Percentiles rank a stretch among this genome's conserved stretches.
phyloP scores from a whole-genome alignment of 2,888 invertebrate genomes.

The Microctonus brassicae region DNA sequence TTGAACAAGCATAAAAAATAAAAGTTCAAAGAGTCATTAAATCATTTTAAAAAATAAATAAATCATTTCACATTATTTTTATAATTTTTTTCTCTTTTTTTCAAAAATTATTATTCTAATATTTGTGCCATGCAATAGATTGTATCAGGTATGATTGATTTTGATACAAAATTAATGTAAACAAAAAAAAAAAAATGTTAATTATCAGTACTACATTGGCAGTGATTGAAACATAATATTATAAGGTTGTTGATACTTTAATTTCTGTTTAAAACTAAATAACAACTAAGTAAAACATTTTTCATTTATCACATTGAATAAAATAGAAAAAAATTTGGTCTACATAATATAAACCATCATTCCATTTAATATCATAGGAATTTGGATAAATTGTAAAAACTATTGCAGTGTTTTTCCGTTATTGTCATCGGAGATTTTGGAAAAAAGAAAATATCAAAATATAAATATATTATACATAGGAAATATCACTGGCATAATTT shows the following conservation, averaged over 20 bases:
- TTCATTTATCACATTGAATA: constrained; percentile 35
- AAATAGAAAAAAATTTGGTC: constrained; percentile 39
- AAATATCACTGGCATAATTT: constrained; percentile 56
- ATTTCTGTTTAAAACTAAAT: neutral
- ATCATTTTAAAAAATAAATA: constrained; percentile 6
- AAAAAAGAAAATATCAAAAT: constrained; percentile 50
- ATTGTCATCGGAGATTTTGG: constrained; percentile 37
- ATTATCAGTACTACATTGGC: neutral
- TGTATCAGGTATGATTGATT: constrained; percentile 37
- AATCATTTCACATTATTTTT: constrained; percentile 4
- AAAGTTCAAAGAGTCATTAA: neutral
- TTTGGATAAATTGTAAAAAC: constrained; percentile 16
- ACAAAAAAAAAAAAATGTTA: neutral
- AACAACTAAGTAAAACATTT: neutral
- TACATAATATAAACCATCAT: constrained; percentile 44
- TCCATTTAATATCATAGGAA: neutral
- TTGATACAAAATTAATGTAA: constrained; percentile 10
- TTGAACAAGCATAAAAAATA: no score
- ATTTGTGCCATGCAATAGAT: constrained; percentile 57
- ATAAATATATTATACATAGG: constrained; percentile 50
- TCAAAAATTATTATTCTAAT: neutral
- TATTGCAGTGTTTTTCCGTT: constrained; percentile 50
- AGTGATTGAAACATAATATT: neutral
- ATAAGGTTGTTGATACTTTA: constrained; percentile 4
- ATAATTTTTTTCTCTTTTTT: neutral